A percentile compares a stretch with the other conserved stretches of the same genome.
phyloP scores from a whole-genome alignment of 2,888 invertebrate genomes.

The Ferdinandea cuprea region DNA sequence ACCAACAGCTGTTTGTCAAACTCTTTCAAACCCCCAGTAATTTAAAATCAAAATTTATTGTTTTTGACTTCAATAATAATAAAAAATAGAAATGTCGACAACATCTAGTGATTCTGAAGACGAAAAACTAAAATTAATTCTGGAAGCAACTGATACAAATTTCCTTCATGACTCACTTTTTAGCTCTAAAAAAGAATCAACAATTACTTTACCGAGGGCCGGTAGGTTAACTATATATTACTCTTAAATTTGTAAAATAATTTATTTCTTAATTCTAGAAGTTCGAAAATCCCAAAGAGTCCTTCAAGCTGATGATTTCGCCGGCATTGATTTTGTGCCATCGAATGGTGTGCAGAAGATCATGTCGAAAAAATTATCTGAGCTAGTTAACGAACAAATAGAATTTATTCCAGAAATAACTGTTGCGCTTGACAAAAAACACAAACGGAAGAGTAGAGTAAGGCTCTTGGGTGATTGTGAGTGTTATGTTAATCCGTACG shows the following conservation, averaged over 20 bases:
- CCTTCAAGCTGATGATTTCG: slow-evolving; percentile 60
- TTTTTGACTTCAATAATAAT: background rate
- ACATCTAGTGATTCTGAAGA: slow-evolving; percentile 76
- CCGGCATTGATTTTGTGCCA: slow-evolving; percentile 76
- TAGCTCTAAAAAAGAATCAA: background rate
- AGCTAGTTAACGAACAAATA: slow-evolving; percentile 76
- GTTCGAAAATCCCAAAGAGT: slow-evolving; percentile 77
- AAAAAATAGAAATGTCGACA: slow-evolving; percentile 15
- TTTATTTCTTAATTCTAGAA: slow-evolving; percentile 33
- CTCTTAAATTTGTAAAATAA: background rate
- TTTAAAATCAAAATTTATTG: background rate
- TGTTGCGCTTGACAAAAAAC: background rate
- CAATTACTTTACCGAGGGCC: background rate
- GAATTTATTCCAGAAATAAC: slow-evolving; percentile 74
- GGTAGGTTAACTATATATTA: slow-evolving; percentile 31
- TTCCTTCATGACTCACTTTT: slow-evolving; percentile 78
- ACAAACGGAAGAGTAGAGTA: slow-evolving; percentile 71
- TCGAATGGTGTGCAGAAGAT: slow-evolving; percentile 77
- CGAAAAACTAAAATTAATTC: slow-evolving; percentile 75
- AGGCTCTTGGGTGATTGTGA: slow-evolving; percentile 76
- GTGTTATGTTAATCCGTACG: slow-evolving; percentile 77
- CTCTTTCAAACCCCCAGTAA: too few species aligned
- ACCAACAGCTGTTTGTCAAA: background rate
- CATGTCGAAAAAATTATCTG: slow-evolving; percentile 77
- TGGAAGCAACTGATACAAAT: slow-evolving; percentile 78